Conservation (phyloP, 2,888 invertebrate genomes). For the Pyrgus malvae region DNA sequence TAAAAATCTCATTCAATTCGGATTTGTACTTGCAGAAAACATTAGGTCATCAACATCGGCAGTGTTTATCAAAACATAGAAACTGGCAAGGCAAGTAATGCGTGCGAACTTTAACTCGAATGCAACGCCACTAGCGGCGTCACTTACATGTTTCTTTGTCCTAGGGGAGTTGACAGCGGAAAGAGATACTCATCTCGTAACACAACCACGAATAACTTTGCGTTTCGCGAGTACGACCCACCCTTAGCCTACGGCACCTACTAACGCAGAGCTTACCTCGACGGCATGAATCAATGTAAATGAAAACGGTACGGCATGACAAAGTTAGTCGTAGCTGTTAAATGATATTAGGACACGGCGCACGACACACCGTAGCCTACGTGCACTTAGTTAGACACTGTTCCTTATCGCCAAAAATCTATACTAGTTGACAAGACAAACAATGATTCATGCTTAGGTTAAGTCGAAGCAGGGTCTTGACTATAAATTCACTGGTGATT, state of each 20-base stretch:
- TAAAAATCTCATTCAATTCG: constrained; percentile 79
- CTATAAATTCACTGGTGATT: constrained; percentile 23
- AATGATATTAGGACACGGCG: constrained; percentile 51
- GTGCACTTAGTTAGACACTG: constrained; percentile 65
- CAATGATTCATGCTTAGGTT: constrained; percentile 69
- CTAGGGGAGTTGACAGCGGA: constrained; percentile 74
- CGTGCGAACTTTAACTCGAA: constrained; percentile 70
- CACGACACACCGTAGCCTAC: constrained; percentile 50
- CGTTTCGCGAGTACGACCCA: constrained; percentile 54
- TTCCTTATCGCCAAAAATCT: constrained; percentile 52
- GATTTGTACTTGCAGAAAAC: constrained; percentile 80
- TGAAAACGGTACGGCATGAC: constrained; percentile 43
- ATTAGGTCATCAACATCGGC: constrained; percentile 72
- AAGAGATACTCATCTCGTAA: constrained; percentile 46
- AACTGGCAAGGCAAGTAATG: constrained; percentile 78
- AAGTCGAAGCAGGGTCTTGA: constrained; percentile 61
- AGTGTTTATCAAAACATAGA: constrained; percentile 77
- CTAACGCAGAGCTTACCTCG: constrained; percentile 42
- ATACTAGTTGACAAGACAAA: constrained; percentile 64
- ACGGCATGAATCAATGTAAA: constrained; percentile 33
- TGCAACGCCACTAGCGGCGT: constrained; percentile 48
- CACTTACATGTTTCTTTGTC: constrained; percentile 69
- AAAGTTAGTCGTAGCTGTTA: constrained; percentile 75
- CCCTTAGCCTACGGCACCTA: constrained; percentile 44
- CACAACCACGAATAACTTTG: constrained; percentile 58